phyloP scores from a whole-genome alignment of 2,113 vertebrate species.

The Xenus cinereus region DNA sequence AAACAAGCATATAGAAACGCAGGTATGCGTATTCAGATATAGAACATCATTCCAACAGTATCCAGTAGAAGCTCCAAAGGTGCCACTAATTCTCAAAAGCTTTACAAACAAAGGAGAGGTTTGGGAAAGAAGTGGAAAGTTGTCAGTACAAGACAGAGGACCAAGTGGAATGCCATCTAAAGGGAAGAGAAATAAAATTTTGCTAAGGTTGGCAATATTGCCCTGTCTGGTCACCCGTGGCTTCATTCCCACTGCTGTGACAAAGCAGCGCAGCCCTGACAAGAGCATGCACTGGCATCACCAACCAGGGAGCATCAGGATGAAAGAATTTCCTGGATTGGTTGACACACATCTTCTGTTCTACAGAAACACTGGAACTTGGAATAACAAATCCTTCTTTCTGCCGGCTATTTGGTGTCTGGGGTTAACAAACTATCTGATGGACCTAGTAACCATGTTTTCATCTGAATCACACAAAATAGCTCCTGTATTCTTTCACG shows the following conservation, averaged over 20 bases:
- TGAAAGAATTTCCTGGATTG: background rate
- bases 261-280: background rate
- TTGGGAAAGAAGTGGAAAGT: background rate
- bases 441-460: background rate
- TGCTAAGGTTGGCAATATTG: background rate
- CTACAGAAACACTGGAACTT: background rate
- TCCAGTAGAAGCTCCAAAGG: background rate
- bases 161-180: background rate
- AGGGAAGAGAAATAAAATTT: background rate
- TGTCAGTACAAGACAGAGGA: background rate
- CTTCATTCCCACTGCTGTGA: background rate
- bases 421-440: background rate
- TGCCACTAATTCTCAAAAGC: background rate
- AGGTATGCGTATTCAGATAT: fast-evolving
- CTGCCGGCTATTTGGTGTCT: background rate
- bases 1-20: fast-evolving
- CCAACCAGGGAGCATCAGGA: background rate
- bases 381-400: background rate
- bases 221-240: background rate
- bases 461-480: background rate
- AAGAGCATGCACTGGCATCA: background rate
- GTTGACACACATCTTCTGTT: background rate
- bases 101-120: background rate
- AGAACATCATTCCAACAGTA: background rate
- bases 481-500: background rate